phyloP scores from a whole-genome alignment of 37 sponge, comb jelly and placozoan genomes.

The Aphrocallistes beatrix region DNA sequence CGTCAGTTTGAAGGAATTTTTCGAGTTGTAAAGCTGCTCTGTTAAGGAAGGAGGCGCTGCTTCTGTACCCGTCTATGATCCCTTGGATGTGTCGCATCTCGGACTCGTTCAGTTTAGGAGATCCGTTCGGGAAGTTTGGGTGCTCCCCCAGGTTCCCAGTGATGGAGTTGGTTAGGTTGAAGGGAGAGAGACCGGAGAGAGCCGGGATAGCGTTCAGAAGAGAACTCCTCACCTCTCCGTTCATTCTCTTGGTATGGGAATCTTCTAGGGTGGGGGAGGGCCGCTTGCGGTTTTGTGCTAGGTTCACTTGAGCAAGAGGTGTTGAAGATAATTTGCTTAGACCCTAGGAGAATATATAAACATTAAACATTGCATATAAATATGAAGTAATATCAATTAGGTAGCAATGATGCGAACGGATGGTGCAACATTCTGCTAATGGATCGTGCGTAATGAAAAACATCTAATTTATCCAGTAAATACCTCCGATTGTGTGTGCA shows the following conservation, averaged over 20 bases:
- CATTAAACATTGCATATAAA: background rate
- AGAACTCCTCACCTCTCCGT: background rate
- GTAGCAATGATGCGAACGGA: no score
- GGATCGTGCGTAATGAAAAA: background rate
- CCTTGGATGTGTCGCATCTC: background rate
- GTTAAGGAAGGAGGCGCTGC: slow-evolving; percentile 55
- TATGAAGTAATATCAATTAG: background rate
- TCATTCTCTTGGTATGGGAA: background rate
- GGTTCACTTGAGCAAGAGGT: background rate
- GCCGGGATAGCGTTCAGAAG: background rate
- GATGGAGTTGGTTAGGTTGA: background rate
- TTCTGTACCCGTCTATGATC: slow-evolving; percentile 45
- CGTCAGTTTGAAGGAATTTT: slow-evolving; percentile 32
- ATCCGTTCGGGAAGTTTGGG: background rate
- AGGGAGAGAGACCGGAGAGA: background rate
- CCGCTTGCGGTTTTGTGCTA: background rate
- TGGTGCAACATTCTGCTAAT: no score
- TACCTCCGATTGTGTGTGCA: slow-evolving; percentile 2
- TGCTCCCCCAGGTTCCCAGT: background rate
- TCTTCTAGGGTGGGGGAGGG: background rate
- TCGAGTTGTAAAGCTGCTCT: slow-evolving; percentile 73
- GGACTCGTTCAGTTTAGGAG: background rate
- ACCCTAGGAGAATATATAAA: background rate
- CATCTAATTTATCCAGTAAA: background rate
- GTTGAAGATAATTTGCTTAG: background rate